phyloP scores from a whole-genome alignment of 2,113 vertebrate species.

The Elgaria multicarinata region DNA sequence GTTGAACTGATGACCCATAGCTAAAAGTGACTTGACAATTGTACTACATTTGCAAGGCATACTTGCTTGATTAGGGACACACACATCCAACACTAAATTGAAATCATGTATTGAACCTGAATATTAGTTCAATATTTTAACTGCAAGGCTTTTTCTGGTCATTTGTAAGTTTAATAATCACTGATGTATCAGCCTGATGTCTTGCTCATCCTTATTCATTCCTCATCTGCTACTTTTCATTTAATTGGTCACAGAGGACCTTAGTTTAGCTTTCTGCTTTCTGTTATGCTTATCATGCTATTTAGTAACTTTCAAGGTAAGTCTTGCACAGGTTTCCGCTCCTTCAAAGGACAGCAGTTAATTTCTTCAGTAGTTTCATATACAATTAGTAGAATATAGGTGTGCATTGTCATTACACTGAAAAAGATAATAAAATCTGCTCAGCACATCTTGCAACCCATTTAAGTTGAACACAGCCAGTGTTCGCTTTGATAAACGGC shows the following conservation, averaged over 20 bases:
- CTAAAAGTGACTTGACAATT: background rate
- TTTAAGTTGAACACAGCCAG: background rate
- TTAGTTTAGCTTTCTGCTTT: background rate
- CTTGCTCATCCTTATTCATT: slow-evolving; percentile 12
- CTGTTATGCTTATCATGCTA: slow-evolving; percentile 10
- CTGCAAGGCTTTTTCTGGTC: background rate
- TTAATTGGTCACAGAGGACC: slow-evolving; percentile 35
- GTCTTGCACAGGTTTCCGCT: background rate
- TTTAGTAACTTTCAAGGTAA: slow-evolving; percentile 1
- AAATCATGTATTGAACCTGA: background rate
- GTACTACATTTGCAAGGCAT: background rate
- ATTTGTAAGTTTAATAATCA: background rate
- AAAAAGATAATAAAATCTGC: background rate
- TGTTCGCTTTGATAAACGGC: background rate
- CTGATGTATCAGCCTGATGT: background rate
- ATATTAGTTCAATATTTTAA: background rate
- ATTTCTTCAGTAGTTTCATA: background rate
- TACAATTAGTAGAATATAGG: background rate
- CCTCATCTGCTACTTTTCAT: slow-evolving; percentile 20
- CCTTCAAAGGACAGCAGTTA: background rate
- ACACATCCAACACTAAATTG: background rate
- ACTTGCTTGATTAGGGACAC: background rate
- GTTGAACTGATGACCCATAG: background rate
- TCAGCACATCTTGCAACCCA: background rate
- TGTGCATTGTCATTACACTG: background rate